Percentiles rank a stretch among this genome's conserved stretches.
Conservation (phyloP, 2,888 invertebrate genomes). For the Sarcophaga subvicina region DNA sequence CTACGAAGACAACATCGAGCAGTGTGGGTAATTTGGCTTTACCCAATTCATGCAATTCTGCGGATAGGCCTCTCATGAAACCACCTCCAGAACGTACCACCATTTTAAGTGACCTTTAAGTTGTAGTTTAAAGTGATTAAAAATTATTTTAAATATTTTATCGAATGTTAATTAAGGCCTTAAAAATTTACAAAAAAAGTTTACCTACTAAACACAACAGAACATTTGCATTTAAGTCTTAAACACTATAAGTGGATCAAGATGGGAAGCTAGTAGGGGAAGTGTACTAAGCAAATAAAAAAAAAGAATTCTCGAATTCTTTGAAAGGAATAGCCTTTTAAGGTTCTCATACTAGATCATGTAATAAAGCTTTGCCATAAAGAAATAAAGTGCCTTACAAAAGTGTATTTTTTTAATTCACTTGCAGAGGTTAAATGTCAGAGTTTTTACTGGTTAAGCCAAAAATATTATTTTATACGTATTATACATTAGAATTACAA, state of each 20-base stretch:
- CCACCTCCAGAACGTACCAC: conserved; percentile 71
- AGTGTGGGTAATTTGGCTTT: conserved; percentile 75
- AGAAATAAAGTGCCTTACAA: no score
- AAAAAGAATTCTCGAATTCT: neutral
- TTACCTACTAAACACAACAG: neutral
- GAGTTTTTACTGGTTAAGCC: no score
- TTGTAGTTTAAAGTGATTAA: neutral
- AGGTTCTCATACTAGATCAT: no score
- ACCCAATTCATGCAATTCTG: conserved; percentile 41
- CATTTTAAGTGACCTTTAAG: conserved; percentile 67
- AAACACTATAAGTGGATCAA: neutral
- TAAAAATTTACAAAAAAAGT: neutral
- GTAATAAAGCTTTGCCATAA: no score
- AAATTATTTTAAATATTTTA: neutral
- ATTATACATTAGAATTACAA: no score
- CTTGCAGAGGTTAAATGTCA: no score
- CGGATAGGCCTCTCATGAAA: conserved; percentile 77
- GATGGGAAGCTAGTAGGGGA: neutral
- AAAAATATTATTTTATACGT: no score
- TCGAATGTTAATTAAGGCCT: conserved; percentile 26
- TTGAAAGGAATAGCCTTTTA: neutral
- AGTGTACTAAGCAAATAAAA: neutral
- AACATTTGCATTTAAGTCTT: neutral
- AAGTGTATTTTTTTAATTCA: no score
- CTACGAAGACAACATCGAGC: conserved; percentile 80